A percentile compares a stretch with the other conserved stretches of the same genome.
These are phyloP conservation scores for Nemotelus pantherinus DNA, from an alignment of 2,888 invertebrate genomes.

Conservation along the genomic window DNA sequence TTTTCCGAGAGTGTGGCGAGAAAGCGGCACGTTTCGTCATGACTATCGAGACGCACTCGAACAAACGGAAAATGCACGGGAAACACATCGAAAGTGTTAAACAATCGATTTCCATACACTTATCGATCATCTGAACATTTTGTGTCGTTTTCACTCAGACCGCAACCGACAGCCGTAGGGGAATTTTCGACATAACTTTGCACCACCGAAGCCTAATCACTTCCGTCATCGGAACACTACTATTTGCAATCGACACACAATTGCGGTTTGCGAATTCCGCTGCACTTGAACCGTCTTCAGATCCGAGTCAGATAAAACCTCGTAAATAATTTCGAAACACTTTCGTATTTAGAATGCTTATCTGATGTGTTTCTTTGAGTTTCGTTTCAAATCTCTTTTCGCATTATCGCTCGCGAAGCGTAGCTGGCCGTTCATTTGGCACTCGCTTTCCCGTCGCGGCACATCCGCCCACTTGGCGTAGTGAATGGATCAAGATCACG, in stretches of 20 bases:
- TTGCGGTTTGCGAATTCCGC: no score
- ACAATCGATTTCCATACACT: slow-evolving; percentile 1
- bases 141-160: not conserved
- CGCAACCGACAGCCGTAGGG: not conserved
- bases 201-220: no score
- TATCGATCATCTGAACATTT: not conserved
- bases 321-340: slow-evolving; percentile 26
- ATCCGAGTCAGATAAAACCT: not conserved
- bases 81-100: slow-evolving; percentile 14
- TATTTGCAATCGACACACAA: no score
- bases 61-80: not conserved
- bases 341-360: not conserved
- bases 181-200: not conserved
- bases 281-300: no score
- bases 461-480: slow-evolving; percentile 37
- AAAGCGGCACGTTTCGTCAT: slow-evolving; percentile 6
- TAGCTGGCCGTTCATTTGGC: not conserved
- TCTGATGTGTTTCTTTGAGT: not conserved
- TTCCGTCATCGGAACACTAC: no score
- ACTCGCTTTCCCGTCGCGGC: not conserved
- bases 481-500: slow-evolving; percentile 38
- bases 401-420: slow-evolving; percentile 6
- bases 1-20: slow-evolving; percentile 16
- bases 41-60: not conserved
- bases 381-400: slow-evolving; percentile 14